These are phyloP conservation scores for Urocynchramus pylzowi DNA, from an alignment of 2,113 vertebrate species.

Conservation along the genomic window DNA sequence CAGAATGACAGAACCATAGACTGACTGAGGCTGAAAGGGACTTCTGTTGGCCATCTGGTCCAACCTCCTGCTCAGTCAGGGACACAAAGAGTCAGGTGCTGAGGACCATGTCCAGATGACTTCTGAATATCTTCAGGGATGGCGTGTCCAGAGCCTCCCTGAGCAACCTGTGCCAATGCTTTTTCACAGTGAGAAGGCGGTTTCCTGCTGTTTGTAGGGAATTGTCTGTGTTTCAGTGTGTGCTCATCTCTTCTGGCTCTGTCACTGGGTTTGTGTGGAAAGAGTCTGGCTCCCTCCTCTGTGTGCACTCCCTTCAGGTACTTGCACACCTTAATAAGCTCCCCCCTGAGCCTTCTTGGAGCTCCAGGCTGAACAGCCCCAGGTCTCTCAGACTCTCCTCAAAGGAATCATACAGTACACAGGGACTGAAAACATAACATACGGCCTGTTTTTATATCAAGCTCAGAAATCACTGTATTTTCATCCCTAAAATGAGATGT, in stretches of 20 bases:
- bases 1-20: not conserved
- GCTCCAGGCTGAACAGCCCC: not conserved
- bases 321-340: not conserved
- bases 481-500: not conserved
- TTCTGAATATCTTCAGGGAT: not conserved
- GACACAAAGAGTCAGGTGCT: not conserved
- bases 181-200: not conserved
- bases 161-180: not conserved
- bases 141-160: not conserved
- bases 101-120: not conserved
- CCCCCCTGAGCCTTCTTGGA: fast-evolving
- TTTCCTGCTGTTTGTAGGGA: not conserved
- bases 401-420: not conserved
- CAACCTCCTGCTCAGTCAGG: fast-evolving
- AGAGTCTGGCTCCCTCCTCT: not conserved
- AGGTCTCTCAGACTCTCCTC: not conserved
- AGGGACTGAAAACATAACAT: not conserved
- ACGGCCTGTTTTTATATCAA: fast-evolving
- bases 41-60: not conserved
- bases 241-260: not conserved
- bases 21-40: not conserved
- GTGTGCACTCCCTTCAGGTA: not conserved
- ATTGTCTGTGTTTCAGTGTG: not conserved
- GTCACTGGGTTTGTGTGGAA: not conserved
- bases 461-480: not conserved